phyloP scores from a whole-genome alignment of 2,113 vertebrate species.

The Dendrocopos noguchii region DNA sequence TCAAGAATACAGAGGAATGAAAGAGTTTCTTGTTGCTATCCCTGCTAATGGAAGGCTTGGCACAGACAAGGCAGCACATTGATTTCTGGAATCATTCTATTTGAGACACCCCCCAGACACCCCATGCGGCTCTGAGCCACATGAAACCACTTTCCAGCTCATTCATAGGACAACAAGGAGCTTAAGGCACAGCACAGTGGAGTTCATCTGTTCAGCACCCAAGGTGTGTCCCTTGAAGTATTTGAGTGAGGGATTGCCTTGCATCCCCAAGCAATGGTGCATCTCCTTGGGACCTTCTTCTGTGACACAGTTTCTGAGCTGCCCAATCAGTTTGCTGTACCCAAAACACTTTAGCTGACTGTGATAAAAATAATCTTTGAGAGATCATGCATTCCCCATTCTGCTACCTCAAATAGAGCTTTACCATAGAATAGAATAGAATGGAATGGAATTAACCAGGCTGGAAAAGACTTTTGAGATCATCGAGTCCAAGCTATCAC shows the following conservation, averaged over 20 bases:
- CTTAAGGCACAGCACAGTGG: background rate
- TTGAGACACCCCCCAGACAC: background rate
- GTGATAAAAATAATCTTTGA: background rate
- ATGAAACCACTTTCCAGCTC: background rate
- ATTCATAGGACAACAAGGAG: background rate
- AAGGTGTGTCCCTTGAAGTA: background rate
- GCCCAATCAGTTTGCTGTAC: background rate
- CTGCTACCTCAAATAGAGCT: background rate
- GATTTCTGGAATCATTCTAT: slow-evolving; percentile 2
- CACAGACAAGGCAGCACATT: background rate
- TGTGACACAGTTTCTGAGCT: background rate
- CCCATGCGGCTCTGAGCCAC: background rate
- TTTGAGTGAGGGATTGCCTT: background rate
- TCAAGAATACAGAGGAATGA: background rate
- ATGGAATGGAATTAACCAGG: no score
- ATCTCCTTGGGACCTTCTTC: background rate
- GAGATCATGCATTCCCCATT: background rate
- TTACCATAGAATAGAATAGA: background rate
- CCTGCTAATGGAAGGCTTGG: slow-evolving; percentile 57
- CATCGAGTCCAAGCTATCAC: no score
- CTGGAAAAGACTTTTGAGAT: no score
- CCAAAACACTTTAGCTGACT: background rate
- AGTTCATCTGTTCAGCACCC: background rate
- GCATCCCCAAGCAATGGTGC: background rate
- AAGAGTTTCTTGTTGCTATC: background rate